Percentiles rank a stretch among this genome's conserved stretches.
Evolutionary conservation across 2,113 vertebrate genomes (phyloP).

Genomic region (Spea bombifrons): DNA sequence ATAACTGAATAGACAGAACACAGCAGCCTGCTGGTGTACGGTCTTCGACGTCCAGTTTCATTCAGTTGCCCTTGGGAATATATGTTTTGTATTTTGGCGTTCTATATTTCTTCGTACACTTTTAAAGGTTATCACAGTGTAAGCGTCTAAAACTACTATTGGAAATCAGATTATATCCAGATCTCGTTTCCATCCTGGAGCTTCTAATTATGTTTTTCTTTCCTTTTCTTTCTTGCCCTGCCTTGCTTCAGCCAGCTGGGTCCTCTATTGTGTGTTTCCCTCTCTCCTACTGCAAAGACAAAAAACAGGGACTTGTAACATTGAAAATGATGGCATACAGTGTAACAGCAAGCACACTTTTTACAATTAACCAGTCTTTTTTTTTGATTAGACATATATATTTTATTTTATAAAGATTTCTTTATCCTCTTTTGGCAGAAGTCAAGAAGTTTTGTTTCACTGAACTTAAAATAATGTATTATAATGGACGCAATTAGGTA

Average conservation of each 20-base stretch:
- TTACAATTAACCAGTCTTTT: not conserved
- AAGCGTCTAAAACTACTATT: slow-evolving; percentile 40
- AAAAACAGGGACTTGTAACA: not conserved
- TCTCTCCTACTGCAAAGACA: slow-evolving; percentile 4
- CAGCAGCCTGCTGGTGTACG: slow-evolving; percentile 51
- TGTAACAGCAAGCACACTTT: not conserved
- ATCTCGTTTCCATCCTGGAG: slow-evolving; percentile 39
- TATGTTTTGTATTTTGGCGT: not conserved
- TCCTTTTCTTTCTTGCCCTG: not conserved
- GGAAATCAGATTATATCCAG: slow-evolving; percentile 22
- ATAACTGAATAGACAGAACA: slow-evolving; percentile 54
- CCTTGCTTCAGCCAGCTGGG: slow-evolving; percentile 7
- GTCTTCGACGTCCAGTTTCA: slow-evolving; percentile 40
- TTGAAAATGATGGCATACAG: not conserved
- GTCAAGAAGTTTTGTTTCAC: not conserved
- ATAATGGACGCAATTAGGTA: not conserved
- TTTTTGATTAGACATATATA: too few species aligned
- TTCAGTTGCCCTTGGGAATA: slow-evolving; percentile 36
- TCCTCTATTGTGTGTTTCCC: slow-evolving; percentile 18
- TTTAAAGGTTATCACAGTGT: not conserved
- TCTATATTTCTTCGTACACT: not conserved
- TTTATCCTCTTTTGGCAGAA: too few species aligned
- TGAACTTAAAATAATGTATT: not conserved
- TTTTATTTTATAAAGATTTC: too few species aligned
- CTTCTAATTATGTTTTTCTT: not conserved